These are phyloP conservation scores for Cherax quadricarinatus DNA, from an alignment of 1,140 invertebrate species.

Conservation along the genomic window DNA sequence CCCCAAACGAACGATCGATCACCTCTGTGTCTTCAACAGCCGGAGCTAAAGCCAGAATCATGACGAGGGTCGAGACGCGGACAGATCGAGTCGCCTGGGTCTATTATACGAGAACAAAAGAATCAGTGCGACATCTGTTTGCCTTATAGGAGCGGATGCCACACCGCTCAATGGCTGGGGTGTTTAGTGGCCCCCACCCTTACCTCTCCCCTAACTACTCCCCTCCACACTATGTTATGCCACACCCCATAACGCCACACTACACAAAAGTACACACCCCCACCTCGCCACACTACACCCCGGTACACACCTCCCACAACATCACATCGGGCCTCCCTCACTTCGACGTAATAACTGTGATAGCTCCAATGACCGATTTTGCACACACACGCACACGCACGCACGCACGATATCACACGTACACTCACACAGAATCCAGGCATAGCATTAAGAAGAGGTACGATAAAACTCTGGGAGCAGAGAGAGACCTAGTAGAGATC, in stretches of 20 bases:
- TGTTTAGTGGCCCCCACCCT: slow-evolving; percentile 7
- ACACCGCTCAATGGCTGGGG: slow-evolving; percentile 51
- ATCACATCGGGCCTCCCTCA: too few species aligned
- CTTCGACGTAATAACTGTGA: too few species aligned
- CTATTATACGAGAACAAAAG: slow-evolving; percentile 70
- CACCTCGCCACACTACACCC: background rate
- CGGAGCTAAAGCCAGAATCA: slow-evolving; percentile 37
- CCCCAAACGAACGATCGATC: slow-evolving; percentile 28
- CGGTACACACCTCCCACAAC: background rate
- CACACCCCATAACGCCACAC: too few species aligned
- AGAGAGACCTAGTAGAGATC: too few species aligned
- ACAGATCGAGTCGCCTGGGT: slow-evolving; percentile 66
- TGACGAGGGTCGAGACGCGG: slow-evolving; percentile 37
- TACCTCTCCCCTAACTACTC: background rate
- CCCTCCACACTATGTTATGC: background rate
- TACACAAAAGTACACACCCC: background rate
- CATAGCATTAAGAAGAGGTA: too few species aligned
- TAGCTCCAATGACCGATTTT: too few species aligned
- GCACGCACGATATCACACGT: too few species aligned
- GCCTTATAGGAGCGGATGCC: slow-evolving; percentile 69
- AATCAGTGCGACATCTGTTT: slow-evolving; percentile 68
- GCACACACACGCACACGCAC: too few species aligned
- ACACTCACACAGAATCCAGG: too few species aligned
- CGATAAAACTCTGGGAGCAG: too few species aligned
- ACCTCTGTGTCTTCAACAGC: slow-evolving; percentile 27